Evolutionary conservation across 2,797 vertebrate genomes (phyloP).

Genomic region (Myiothlypis chrysogaster): DNA sequence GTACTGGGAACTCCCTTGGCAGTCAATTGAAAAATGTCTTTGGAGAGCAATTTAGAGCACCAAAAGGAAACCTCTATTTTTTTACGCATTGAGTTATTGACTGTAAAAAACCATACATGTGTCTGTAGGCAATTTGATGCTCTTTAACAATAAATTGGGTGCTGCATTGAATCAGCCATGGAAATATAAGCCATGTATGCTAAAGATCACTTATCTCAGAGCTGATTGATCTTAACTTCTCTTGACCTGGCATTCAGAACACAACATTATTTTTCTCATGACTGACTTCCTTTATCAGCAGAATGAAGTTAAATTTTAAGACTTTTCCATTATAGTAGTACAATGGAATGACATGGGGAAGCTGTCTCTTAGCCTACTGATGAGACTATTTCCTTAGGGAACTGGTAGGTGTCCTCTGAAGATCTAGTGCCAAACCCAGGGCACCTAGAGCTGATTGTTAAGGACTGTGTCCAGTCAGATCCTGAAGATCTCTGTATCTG

Average conservation of each 20-base stretch:
- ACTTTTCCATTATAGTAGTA: not conserved
- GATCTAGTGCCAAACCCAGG: not conserved
- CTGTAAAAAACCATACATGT: not conserved
- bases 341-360: not conserved
- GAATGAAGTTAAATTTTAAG: not conserved
- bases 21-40: not conserved
- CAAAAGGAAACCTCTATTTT: not conserved
- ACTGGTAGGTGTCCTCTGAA: not conserved
- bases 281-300: not conserved
- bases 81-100: not conserved
- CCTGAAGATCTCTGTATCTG: not conserved
- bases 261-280: not conserved
- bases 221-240: not conserved
- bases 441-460: not conserved
- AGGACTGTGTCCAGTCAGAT: not conserved
- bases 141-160: not conserved
- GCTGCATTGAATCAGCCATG: not conserved
- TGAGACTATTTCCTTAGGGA: not conserved
- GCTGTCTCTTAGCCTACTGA: not conserved
- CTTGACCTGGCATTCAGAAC: not conserved
- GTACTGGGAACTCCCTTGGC: not conserved
- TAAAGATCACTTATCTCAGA: not conserved
- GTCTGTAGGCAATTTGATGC: not conserved
- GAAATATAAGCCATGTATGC: not conserved
- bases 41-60: not conserved